Evolutionary conservation across 2,888 invertebrate genomes (phyloP).

Genomic region (Heliconius sara): DNA sequence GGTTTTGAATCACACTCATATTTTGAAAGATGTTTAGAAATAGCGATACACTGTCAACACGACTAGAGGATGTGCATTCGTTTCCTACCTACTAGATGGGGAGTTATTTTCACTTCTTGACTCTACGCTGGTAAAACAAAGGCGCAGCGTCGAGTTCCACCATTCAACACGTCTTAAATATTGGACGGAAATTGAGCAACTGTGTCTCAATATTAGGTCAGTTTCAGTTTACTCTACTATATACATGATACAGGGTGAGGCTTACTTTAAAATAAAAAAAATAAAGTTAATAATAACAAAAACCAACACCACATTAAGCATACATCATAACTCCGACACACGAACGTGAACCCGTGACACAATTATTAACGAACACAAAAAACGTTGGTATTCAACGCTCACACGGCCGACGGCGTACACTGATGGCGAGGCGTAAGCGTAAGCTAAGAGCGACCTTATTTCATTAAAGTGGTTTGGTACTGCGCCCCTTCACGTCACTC

Average conservation of each 20-base stretch:
- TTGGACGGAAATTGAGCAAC: no score
- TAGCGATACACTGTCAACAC: no score
- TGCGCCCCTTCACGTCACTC: conserved; percentile 74
- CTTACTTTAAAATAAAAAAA: no score
- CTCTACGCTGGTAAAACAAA: no score
- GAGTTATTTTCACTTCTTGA: no score
- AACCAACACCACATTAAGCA: not conserved
- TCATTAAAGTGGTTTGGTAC: conserved; percentile 59
- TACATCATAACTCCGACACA: not conserved
- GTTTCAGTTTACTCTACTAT: not conserved
- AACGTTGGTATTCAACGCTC: conserved; percentile 38
- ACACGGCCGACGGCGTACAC: conserved; percentile 29
- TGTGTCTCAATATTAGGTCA: no score
- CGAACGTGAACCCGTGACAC: conserved; percentile 12
- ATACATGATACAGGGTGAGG: not conserved
- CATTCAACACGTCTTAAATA: no score
- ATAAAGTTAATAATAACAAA: not conserved
- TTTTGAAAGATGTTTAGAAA: no score
- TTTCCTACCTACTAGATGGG: no score
- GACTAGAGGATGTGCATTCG: no score
- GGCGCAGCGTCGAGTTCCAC: no score
- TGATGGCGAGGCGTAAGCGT: conserved; percentile 17
- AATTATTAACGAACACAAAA: conserved; percentile 29
- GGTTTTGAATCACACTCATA: no score
- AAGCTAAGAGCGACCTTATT: conserved; percentile 59